Evolutionary conservation across 1,140 invertebrate species (phyloP), one percentile per base, ranked within the genome.

Genomic region (Matsumurasca onukii): DNA sequence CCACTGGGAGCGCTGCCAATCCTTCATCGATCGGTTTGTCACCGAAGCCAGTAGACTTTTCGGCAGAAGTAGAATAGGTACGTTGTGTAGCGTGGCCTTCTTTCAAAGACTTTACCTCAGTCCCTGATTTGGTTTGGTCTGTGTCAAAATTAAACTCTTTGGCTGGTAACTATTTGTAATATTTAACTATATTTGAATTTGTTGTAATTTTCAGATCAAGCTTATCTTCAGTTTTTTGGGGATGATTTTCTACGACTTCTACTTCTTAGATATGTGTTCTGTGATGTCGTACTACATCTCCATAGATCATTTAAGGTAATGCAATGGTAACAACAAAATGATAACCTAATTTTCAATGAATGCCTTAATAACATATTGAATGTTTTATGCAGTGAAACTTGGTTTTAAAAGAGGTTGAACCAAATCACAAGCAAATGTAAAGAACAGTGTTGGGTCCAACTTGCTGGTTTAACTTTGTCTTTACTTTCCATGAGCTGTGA

Each of bases 201-300:
- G 2, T 20, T 63, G 17, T 25, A 2, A 39, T 34, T 84, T 82
- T 15, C 78, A 93, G 92, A 94, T 81, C 82, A 87, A 31, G 89
- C 88, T 63, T 92, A 92, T 78, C 81, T 94, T 67, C 87, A 92
- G 79, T 97, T 98, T 81, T 92, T 97, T 80, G 93, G 93, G 24
- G 95, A 98, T 80, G 94, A 98, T 77, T 98, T 98, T 81, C 84
- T 98, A 68, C 87, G 95, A 66, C 83, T 95, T 59, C 81, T 98
- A 61, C 82, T 97, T 66, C 83, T 97, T 61, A 87, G 95, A 62
- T 97, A 93, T 81, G 88, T 98, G 68, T 98, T 98, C 84, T 98
- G 95, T 83, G 92, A 93, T 82, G 89, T 94, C 74, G 89, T 92
- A 31, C 81, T 97, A 66, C 88, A 91, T 70, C 81, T 95, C 74